These are phyloP conservation scores for Crossaster papposus DNA, from an alignment of 53 echinoderm and acorn worm species.

Conservation along the genomic window DNA sequence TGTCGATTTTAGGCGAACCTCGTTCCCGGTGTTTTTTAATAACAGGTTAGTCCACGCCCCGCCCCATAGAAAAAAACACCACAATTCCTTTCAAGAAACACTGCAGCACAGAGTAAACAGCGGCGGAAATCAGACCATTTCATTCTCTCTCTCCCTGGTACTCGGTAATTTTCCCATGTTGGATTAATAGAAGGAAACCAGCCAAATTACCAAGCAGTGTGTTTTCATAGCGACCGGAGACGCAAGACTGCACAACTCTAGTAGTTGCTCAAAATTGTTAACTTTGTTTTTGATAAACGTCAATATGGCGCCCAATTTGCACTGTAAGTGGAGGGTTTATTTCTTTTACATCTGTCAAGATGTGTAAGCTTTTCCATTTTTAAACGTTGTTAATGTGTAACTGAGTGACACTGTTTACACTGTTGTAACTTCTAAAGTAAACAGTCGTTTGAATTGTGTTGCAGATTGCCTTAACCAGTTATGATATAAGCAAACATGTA, in stretches of 20 bases:
- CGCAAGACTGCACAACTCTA: constrained; percentile 3
- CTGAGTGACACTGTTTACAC: too few species aligned
- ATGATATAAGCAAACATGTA: constrained; percentile 14
- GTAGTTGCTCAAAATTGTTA: neutral
- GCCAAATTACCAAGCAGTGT: neutral
- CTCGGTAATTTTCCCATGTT: neutral
- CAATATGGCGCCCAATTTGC: constrained; percentile 37
- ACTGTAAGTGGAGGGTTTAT: constrained; percentile 26
- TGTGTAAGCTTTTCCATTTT: neutral
- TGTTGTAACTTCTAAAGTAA: neutral
- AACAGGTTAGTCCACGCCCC: neutral
- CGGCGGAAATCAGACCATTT: constrained; percentile 20
- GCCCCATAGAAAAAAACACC: neutral
- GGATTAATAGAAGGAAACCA: neutral
- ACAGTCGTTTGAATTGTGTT: neutral
- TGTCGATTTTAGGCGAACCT: constrained; percentile 31
- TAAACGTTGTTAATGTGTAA: neutral
- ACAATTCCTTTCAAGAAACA: neutral
- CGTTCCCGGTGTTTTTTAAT: constrained; percentile 22
- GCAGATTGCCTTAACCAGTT: constrained; percentile 7
- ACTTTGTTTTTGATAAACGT: neutral
- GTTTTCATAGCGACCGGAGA: constrained; percentile 41
- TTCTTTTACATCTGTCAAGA: neutral
- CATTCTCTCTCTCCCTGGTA: constrained; percentile 26
- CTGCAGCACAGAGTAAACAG: neutral